Conservation (phyloP, 2,113 vertebrate species). For the Silurus glanis region DNA sequence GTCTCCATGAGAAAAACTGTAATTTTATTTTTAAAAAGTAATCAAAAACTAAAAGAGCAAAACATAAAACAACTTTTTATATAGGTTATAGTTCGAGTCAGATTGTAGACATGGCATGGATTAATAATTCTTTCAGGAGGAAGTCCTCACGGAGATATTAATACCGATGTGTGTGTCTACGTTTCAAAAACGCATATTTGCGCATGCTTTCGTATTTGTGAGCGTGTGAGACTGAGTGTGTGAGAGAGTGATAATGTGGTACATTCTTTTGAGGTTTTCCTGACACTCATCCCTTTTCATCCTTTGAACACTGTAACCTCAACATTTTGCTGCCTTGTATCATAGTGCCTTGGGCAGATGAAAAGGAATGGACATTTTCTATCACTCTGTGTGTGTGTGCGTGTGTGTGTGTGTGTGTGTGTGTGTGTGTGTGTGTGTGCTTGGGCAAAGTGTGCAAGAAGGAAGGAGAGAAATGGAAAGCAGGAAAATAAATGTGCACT, state of each 20-base stretch:
- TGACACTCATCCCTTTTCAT: constrained; percentile 35
- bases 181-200: constrained; percentile 4
- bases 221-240: constrained; percentile 5
- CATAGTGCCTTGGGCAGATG: constrained; percentile 30
- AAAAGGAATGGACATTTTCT: constrained; percentile 27
- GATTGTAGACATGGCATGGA: neutral
- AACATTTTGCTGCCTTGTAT: constrained; percentile 24
- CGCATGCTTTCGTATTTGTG: neutral
- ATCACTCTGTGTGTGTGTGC: constrained; percentile 3
- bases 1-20: neutral
- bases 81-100: neutral
- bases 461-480: neutral
- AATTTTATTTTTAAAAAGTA: neutral
- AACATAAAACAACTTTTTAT: neutral
- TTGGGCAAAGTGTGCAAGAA: neutral
- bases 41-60: neutral
- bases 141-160: neutral
- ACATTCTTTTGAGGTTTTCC: constrained; percentile 31
- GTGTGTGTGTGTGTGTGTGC: neutral
- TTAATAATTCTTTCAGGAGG: neutral
- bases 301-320: constrained; percentile 39
- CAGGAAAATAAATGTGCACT: constrained; percentile 21
- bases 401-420: neutral
- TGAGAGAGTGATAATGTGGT: constrained; percentile 49
- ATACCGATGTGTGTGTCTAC: neutral